phyloP scores from a whole-genome alignment of 2,888 invertebrate species.

The Phasia obesa region DNA sequence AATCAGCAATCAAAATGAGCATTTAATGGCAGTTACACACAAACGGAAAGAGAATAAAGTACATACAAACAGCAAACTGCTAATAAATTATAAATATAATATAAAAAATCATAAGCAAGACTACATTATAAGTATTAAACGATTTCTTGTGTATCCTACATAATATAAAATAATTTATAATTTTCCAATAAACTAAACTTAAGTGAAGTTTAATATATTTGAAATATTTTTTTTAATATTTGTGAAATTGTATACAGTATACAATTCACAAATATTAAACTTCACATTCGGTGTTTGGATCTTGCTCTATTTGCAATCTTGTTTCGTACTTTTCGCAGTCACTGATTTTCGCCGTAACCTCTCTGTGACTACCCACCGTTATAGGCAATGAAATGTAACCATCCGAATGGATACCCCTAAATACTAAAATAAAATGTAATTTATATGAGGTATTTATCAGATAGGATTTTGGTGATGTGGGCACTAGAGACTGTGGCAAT shows the following conservation, averaged over 20 bases:
- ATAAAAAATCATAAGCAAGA: background rate
- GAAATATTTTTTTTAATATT: too few relatives aligned
- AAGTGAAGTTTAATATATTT: too few relatives aligned
- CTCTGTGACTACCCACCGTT: conserved; percentile 16
- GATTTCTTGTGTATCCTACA: background rate
- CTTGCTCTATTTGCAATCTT: conserved; percentile 2
- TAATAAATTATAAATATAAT: conserved; percentile 50
- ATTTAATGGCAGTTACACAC: conserved; percentile 6
- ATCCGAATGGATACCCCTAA: conserved; percentile 30
- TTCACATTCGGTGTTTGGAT: background rate
- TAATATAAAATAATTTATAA: background rate
- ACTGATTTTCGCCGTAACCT: background rate
- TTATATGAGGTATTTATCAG: conserved; percentile 32
- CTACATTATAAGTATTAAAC: background rate
- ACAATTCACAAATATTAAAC: background rate
- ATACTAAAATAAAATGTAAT: conserved; percentile 40
- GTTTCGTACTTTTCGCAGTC: conserved; percentile 1
- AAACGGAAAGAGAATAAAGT: conserved; percentile 11
- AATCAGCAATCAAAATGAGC: conserved; percentile 43
- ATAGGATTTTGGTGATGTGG: conserved; percentile 1
- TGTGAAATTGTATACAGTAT: too few relatives aligned
- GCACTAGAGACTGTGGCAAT: conserved; percentile 4
- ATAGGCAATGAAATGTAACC: conserved; percentile 31
- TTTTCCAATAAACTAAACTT: background rate
- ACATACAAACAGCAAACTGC: conserved; percentile 27